A percentile compares a stretch with the other conserved stretches of the same genome.
Conservation (phyloP, 2,888 invertebrate species). For the Cosmopolites sordidus region DNA sequence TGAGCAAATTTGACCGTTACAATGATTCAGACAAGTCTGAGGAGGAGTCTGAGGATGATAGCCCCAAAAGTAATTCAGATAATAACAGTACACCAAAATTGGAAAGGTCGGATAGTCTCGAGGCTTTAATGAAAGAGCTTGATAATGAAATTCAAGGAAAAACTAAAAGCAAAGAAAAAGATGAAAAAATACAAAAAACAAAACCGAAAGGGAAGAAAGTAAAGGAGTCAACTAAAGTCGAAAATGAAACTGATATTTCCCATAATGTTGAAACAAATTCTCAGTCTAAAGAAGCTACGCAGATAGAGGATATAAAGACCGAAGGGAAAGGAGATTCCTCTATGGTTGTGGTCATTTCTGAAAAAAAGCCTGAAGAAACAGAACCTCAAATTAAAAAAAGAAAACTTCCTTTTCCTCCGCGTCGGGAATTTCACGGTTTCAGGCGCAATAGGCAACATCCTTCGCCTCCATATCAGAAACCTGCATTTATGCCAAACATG, state of each 20-base stretch:
- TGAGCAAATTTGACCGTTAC: constrained; percentile 52
- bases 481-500: constrained; percentile 3
- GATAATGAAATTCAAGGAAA: constrained; percentile 48
- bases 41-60: constrained; percentile 46
- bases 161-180: constrained; percentile 14
- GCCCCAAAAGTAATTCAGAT: constrained; percentile 26
- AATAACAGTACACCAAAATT: constrained; percentile 37
- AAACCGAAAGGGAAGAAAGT: constrained; percentile 32
- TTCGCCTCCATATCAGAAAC: constrained; percentile 3
- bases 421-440: constrained; percentile 10
- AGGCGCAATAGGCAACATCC: constrained; percentile 1
- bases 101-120: constrained; percentile 51
- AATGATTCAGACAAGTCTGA: constrained; percentile 50
- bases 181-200: constrained; percentile 25
- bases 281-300: constrained; percentile 8
- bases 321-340: constrained; percentile 6
- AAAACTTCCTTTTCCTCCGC: constrained; percentile 2
- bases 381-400: constrained; percentile 12
- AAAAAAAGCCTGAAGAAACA: constrained; percentile 4
- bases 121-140: constrained; percentile 53
- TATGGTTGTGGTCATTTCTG: neutral
- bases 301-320: constrained; percentile 13
- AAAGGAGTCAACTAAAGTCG: constrained; percentile 2
- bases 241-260: constrained; percentile 7
- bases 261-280: constrained; percentile 3